phyloP scores from a whole-genome alignment of 2,113 vertebrate species.

The Sialia sialis region DNA sequence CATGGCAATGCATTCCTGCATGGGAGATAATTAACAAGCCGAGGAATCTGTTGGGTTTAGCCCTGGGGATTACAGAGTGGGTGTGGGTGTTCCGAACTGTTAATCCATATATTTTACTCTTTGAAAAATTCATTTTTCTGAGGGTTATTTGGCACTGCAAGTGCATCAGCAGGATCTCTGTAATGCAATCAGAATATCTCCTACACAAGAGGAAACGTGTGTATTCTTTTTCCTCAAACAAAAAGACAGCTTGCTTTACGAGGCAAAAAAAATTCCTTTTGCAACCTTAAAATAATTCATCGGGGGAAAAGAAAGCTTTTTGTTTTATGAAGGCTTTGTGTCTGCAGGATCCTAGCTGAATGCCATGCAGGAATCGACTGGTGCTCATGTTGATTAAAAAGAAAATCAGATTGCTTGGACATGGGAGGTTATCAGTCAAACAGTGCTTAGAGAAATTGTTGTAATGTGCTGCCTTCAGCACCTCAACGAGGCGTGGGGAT shows the following conservation, averaged over 20 bases:
- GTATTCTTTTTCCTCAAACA: background rate
- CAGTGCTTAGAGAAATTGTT: background rate
- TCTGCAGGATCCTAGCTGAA: background rate
- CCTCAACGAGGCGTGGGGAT: fast-evolving
- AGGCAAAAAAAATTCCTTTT: background rate
- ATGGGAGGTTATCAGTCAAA: background rate
- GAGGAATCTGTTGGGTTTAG: background rate
- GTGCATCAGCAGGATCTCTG: background rate
- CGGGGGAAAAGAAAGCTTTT: background rate
- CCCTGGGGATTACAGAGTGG: background rate
- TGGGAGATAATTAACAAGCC: background rate
- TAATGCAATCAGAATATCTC: background rate
- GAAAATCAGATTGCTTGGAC: background rate
- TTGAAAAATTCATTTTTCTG: background rate
- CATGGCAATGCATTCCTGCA: background rate
- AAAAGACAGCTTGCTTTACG: background rate
- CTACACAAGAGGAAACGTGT: background rate
- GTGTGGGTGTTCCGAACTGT: background rate
- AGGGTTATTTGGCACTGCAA: background rate
- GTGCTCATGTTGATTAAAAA: background rate
- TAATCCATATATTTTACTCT: background rate
- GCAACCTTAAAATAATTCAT: background rate
- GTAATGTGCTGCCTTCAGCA: background rate
- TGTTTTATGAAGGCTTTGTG: background rate
- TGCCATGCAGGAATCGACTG: background rate